Evolutionary conservation across 2,888 invertebrate genomes (phyloP).

Genomic region (Eustalomyia histrio): DNA sequence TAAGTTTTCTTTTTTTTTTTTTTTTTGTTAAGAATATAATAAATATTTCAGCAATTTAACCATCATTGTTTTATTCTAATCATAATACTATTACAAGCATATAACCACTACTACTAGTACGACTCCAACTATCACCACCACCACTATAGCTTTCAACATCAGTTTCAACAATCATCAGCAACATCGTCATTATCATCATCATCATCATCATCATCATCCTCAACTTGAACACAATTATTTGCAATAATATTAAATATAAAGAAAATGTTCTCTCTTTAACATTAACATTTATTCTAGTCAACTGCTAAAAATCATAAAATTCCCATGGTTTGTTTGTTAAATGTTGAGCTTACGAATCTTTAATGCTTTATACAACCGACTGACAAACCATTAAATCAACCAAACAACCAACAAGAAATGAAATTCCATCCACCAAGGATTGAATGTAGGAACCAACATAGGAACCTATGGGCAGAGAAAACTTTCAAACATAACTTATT

Average conservation of each 20-base stretch:
- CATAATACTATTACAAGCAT: conserved; percentile 47
- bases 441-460: background rate
- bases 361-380: conserved; percentile 14
- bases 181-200: background rate
- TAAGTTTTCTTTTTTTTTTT: conserved; percentile 6
- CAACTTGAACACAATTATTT: too few species aligned
- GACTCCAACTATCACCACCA: background rate
- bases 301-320: conserved; percentile 53
- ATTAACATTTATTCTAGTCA: conserved; percentile 49
- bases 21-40: conserved; percentile 31
- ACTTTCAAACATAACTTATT: conserved; percentile 38
- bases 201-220: background rate
- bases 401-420: background rate
- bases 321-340: conserved; percentile 46
- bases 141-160: conserved; percentile 6
- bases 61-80: conserved; percentile 51
- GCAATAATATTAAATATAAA: conserved; percentile 14
- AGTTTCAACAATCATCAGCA: conserved; percentile 11
- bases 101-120: conserved; percentile 8
- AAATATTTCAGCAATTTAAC: conserved; percentile 60
- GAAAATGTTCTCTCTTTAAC: conserved; percentile 12
- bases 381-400: background rate
- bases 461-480: conserved; percentile 1
- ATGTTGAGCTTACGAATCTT: conserved; percentile 25
- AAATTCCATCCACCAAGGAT: background rate